Evolutionary conservation across 2,113 vertebrate genomes (phyloP).

Genomic region (Rhinopithecus roxellana): DNA sequence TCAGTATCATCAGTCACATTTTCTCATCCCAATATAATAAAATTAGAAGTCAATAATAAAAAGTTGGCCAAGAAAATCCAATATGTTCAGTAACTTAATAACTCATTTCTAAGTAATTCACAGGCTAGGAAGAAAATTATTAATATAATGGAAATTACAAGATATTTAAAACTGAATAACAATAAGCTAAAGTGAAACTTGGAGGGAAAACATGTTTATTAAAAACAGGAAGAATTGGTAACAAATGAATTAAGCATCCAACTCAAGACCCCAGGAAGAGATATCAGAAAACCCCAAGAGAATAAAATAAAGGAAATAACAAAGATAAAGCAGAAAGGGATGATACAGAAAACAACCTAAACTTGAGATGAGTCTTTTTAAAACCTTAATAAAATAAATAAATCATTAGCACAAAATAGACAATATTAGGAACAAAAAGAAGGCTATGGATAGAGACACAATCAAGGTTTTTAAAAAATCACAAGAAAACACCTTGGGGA

Average conservation of each 20-base stretch:
- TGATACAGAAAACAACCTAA: not conserved
- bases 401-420: not conserved
- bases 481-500: not conserved
- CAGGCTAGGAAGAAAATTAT: not conserved
- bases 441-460: not conserved
- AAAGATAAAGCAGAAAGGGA: not conserved
- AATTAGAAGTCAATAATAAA: slow-evolving; percentile 34
- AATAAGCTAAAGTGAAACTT: slow-evolving; percentile 42
- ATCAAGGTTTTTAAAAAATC: not conserved
- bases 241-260: slow-evolving; percentile 23
- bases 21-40: slow-evolving; percentile 42
- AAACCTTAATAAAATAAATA: slow-evolving; percentile 21
- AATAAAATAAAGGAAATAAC: not conserved
- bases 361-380: not conserved
- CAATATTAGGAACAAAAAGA: not conserved
- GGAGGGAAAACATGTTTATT: slow-evolving; percentile 31
- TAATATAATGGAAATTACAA: slow-evolving; percentile 4
- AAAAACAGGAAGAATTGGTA: slow-evolving; percentile 39
- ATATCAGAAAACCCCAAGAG: not conserved
- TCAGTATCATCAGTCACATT: not conserved
- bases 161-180: slow-evolving; percentile 47
- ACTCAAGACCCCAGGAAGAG: not conserved
- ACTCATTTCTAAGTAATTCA: slow-evolving; percentile 51
- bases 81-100: slow-evolving; percentile 43
- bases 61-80: slow-evolving; percentile 47